Evolutionary conservation across 2,113 vertebrate genomes (phyloP).

Genomic region (Aphyosemion australe): DNA sequence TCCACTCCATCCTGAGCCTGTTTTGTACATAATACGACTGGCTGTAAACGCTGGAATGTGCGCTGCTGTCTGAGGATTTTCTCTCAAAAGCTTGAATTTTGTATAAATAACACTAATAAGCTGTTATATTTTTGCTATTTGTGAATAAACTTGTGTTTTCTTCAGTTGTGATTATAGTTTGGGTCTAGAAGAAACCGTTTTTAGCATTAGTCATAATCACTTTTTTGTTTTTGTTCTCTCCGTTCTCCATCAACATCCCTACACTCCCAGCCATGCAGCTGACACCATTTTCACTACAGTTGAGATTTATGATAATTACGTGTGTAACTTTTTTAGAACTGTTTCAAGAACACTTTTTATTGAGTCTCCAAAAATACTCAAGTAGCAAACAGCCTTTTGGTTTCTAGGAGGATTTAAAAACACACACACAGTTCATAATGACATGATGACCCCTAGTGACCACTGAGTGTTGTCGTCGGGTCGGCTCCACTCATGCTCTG

Average conservation of each 20-base stretch:
- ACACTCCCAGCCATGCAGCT: too few species aligned
- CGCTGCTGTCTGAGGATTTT: conserved; percentile 31
- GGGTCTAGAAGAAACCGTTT: too few species aligned
- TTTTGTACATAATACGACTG: conserved; percentile 58
- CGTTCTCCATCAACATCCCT: too few species aligned
- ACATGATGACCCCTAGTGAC: too few species aligned
- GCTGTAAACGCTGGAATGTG: conserved; percentile 58
- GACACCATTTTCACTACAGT: too few species aligned
- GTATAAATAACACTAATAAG: conserved; percentile 54
- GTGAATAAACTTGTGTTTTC: conserved; percentile 58
- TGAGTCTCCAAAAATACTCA: not conserved
- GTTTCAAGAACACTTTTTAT: not conserved
- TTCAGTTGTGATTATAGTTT: conserved; percentile 51
- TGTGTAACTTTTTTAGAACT: too few species aligned
- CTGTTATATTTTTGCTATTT: conserved; percentile 33
- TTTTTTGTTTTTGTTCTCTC: too few species aligned
- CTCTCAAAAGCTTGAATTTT: conserved; percentile 34
- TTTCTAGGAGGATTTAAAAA: not conserved
- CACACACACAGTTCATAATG: not conserved
- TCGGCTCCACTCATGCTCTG: too few species aligned
- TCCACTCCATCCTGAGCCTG: conserved; percentile 40
- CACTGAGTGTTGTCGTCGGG: too few species aligned
- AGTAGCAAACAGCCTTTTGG: not conserved
- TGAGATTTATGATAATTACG: too few species aligned
- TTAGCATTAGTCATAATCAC: too few species aligned